Percentiles rank a stretch among this genome's conserved stretches.
Conservation (phyloP, 2,888 invertebrate genomes). For the Campoplex capitator region DNA sequence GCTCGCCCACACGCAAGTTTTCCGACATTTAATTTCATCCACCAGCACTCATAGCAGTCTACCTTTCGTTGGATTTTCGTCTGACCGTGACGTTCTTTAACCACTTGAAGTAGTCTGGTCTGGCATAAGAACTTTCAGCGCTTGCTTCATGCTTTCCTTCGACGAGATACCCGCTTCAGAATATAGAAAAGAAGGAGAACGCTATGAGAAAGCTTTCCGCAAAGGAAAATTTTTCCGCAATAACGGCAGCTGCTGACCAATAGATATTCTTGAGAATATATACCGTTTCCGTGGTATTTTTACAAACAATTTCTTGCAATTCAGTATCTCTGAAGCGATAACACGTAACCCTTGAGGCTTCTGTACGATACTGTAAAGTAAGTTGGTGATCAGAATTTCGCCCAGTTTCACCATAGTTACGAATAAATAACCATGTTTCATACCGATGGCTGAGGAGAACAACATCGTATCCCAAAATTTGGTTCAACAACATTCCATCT, state of each 20-base stretch:
- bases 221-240: conserved; percentile 26
- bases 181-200: conserved; percentile 22
- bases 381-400: conserved; percentile 21
- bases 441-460: too few relatives aligned
- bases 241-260: conserved; percentile 50
- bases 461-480: too few relatives aligned
- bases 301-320: conserved; percentile 22
- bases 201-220: conserved; percentile 26
- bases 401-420: conserved; percentile 24
- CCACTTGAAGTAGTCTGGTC: conserved; percentile 52
- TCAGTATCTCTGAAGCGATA: conserved; percentile 43
- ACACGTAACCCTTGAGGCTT: conserved; percentile 13
- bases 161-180: conserved; percentile 24
- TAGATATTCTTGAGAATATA: conserved; percentile 56
- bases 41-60: conserved; percentile 18
- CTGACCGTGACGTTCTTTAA: conserved; percentile 62
- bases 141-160: conserved; percentile 29
- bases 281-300: conserved; percentile 36
- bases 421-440: too few relatives aligned
- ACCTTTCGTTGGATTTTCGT: conserved; percentile 41
- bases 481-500: too few relatives aligned
- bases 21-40: conserved; percentile 57
- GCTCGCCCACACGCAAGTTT: conserved; percentile 3
- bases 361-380: neutral
- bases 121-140: conserved; percentile 46